phyloP scores from a whole-genome alignment of 1,140 invertebrate species.

The Drosophila subpulchrella region DNA sequence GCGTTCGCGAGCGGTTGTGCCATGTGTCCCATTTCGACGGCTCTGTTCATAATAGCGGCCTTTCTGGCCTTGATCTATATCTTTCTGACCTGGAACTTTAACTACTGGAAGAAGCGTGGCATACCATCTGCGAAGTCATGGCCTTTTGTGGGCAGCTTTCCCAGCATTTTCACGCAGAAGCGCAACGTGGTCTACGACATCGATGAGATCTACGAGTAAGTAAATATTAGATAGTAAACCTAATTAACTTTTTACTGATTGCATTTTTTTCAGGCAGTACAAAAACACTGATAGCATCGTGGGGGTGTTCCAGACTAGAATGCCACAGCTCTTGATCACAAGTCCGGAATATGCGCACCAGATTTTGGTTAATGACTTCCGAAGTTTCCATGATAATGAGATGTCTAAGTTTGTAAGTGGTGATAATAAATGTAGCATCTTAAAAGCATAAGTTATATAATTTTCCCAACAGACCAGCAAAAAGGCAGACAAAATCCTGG shows the following conservation, averaged over 20 bases:
- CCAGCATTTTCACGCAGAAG: conserved; percentile 63
- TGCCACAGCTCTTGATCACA: conserved; percentile 80
- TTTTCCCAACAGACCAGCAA: conserved; percentile 47
- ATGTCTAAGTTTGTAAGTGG: conserved; percentile 46
- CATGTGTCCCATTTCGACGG: conserved; percentile 37
- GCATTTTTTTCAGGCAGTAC: conserved; percentile 31
- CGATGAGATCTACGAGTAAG: conserved; percentile 61
- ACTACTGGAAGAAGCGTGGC: conserved; percentile 75
- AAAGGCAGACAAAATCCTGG: conserved; percentile 82
- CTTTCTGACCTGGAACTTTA: conserved; percentile 78
- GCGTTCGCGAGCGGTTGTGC: conserved; percentile 9
- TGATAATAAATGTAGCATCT: too few relatives aligned
- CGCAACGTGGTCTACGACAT: conserved; percentile 57
- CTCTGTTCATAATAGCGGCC: conserved; percentile 25
- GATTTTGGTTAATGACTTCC: conserved; percentile 85
- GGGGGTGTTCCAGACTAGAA: conserved; percentile 52
- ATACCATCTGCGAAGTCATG: conserved; percentile 65
- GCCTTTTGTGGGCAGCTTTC: conserved; percentile 74
- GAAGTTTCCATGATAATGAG: conserved; percentile 81
- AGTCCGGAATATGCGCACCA: conserved; percentile 85
- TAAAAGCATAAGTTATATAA: conserved; percentile 40
- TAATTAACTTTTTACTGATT: neutral
- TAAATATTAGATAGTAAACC: neutral
- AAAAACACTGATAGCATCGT: conserved; percentile 56
- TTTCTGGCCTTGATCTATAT: conserved; percentile 61